Evolutionary conservation across 2,797 vertebrate species (phyloP).

Genomic region (Tenualosa thibaudeaui): DNA sequence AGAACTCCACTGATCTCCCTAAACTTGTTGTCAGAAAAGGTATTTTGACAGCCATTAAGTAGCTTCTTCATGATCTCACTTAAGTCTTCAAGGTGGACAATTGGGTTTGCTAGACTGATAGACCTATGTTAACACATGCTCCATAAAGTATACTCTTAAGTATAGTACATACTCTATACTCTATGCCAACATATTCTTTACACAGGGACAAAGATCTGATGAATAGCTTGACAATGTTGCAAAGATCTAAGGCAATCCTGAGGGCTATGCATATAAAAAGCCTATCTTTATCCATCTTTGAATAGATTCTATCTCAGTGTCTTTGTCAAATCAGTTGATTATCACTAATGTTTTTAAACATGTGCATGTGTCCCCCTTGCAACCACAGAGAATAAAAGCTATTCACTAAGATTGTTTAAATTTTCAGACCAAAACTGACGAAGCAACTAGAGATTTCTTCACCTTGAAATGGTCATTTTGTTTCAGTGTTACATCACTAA

Average conservation of each 20-base stretch:
- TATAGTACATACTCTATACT: too few species aligned
- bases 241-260: neutral
- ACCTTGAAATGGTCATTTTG: neutral
- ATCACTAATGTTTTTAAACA: too few species aligned
- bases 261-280: too few species aligned
- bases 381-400: neutral
- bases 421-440: neutral
- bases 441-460: neutral
- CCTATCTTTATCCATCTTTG: too few species aligned
- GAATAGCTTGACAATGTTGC: neutral
- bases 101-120: neutral
- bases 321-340: too few species aligned
- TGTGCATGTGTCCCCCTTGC: neutral
- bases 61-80: too few species aligned
- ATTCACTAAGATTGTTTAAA: neutral
- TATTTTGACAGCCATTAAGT: neutral
- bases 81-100: neutral
- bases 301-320: too few species aligned
- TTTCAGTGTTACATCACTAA: neutral
- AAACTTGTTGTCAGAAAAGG: neutral
- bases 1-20: neutral
- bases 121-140: neutral
- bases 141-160: too few species aligned
- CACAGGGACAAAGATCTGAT: neutral
- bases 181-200: neutral